Base-by-base conservation (phyloP, 1,140 invertebrate genomes). In the Drosophila fuyamai region DNA sequence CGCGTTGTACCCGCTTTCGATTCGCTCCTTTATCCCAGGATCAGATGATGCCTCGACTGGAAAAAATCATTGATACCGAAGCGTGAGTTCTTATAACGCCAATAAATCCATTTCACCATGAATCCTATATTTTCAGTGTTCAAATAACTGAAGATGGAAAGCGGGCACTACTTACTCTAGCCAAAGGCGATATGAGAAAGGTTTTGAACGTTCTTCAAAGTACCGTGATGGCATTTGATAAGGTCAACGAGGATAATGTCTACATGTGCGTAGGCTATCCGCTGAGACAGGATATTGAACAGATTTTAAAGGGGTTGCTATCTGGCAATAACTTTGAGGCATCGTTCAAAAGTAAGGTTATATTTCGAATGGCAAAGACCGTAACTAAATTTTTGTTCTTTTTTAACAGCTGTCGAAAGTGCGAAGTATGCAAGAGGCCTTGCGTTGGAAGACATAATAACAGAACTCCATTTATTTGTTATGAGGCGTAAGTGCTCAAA, bases 231-330 rank as follows among this genome's bases (percentile, higher is more conserved):
- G 98, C 98, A 7, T 98, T 96, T 93, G 95, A 96, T 79, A 93
- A 94, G 70, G 97, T 99, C 0, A 97, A 95, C 75, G 98, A 98
- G 93, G 95, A 98, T 67, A 97, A 96, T 93, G 98, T 99, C 2
- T 99, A 99, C 92, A 95, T 95, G 5, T 99, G 98, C 93, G 98
- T 99, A 16, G 99, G 98, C 0, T 98, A 99, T 93, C 99, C 99
- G 8, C 93, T 98, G 32, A 95, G 96, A 63, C 94, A 95, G 40
- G 98, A 99, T 92, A 98, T 99, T 81, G 96, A 96, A 86, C 96
- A 95, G 83, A 98, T 99, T 76, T 93, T 98, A 10, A 96, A 96
- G 88, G 98, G 97, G 95, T 93, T 99, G 73, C 93, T 99, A 1
- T 98, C 98, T 90, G 96, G 98, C 76, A 94, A 95, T 76, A 94